Base-by-base conservation (phyloP, 2,113 vertebrate genomes). In the Thomomys bottae region DNA sequence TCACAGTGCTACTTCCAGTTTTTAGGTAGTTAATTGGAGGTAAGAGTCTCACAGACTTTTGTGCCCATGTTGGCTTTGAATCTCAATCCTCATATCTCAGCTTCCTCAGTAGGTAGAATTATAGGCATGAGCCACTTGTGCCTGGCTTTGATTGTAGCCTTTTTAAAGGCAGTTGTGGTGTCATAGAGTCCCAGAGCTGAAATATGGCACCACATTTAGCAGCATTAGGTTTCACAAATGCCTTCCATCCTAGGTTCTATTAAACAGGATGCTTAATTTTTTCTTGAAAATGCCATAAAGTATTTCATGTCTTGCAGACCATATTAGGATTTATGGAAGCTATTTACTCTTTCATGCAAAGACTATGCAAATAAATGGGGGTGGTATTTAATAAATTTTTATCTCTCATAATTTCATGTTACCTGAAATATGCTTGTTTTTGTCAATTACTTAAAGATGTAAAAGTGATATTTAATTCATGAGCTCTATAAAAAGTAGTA, bases 381-480 rank as follows among this genome's bases (percentile, higher is more conserved):
- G 49, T 1, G 36, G 1, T 83, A 23, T 86, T 75, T 28, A 67
- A 45, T 73, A 61, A 89, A 92, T 66, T 36, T 40, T 92, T 82
- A 67, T 87, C 88, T 90, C n/a, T 81, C n/a, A 38, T 49, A 64
- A n/a, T 92, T 84, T 73, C 70, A 68, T 79, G 18, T 88, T 42
- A 79, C 24, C 54, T 23, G 75, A 82, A 85, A 40, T 49, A 67
- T 57, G 77, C 26, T 76, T 77, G 14, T 28, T 76, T 85, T 71
- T 38, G 32, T 20, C 36, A 84, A 32, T 8, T 54, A 59, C 54
- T 90, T 79, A 68, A 86, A 87, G 81, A 68, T 94, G 34, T 34
- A 85, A 86, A 90, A 67, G 40, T 73, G 42, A 70, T 85, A 79
- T 45, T 88, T 84, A 85, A 79, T 26, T 20, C 30, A 0, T 11